Evolutionary conservation across 2,113 vertebrate genomes (phyloP).

Genomic region (Dicerorhinus sumatrensis): DNA sequence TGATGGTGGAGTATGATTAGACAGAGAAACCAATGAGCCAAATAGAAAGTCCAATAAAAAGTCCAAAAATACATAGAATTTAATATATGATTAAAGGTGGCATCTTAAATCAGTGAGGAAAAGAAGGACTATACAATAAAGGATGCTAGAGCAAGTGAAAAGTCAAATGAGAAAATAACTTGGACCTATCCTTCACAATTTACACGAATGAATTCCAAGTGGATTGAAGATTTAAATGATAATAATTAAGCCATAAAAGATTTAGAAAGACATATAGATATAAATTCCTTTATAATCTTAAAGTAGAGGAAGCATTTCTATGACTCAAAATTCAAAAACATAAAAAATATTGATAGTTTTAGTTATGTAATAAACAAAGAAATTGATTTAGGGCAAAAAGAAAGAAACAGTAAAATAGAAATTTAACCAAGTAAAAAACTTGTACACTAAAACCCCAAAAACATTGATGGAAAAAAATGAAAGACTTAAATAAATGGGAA

Average conservation of each 20-base stretch:
- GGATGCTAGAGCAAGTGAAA: not conserved
- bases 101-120: not conserved
- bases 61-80: not conserved
- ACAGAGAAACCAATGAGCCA: not conserved
- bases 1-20: not conserved
- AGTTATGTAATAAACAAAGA: not conserved
- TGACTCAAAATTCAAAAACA: not conserved
- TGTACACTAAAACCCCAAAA: not conserved
- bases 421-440: not conserved
- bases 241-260: not conserved
- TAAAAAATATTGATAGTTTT: not conserved
- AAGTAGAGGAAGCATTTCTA: not conserved
- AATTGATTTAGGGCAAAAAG: not conserved
- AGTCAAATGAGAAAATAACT: conserved; percentile 14
- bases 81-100: not conserved
- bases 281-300: not conserved
- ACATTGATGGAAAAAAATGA: not conserved
- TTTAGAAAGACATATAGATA: not conserved
- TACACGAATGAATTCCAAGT: not conserved
- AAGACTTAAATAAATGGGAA: not conserved
- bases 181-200: not conserved
- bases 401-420: not conserved
- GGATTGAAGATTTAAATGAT: not conserved
- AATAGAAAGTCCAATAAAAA: not conserved
- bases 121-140: not conserved